Percentiles rank a stretch among this genome's conserved stretches.
phyloP scores from a whole-genome alignment of 2,113 vertebrate species.

The Halichoerus grypus region DNA sequence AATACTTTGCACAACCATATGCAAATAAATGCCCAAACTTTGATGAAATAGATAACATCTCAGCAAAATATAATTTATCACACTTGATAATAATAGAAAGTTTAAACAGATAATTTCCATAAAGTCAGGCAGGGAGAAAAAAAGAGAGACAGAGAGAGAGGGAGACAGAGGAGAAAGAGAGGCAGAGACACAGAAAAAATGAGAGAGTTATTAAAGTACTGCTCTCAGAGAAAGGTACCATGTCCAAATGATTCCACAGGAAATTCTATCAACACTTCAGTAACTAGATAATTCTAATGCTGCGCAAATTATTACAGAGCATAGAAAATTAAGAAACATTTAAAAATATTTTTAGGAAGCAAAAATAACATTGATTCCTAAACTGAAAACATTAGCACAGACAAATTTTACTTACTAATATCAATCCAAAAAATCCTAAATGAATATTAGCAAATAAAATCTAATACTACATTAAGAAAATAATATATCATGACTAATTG shows the following conservation, averaged over 20 bases:
- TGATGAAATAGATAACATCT: neutral
- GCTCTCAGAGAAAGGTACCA: neutral
- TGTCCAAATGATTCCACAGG: neutral
- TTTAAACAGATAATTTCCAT: neutral
- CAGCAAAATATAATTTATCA: neutral
- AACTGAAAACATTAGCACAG: neutral
- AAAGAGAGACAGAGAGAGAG: neutral
- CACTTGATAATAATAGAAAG: neutral
- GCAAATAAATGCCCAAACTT: neutral
- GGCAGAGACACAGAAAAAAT: neutral
- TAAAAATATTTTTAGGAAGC: neutral
- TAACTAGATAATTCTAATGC: neutral
- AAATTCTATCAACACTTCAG: neutral
- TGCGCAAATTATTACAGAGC: neutral
- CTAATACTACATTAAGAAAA: neutral
- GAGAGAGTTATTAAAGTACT: neutral
- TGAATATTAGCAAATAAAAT: neutral
- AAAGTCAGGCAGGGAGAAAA: neutral
- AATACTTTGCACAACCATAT: neutral
- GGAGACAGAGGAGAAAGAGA: neutral
- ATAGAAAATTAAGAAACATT: neutral
- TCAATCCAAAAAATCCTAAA: neutral
- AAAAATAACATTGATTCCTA: neutral
- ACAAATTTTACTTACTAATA: neutral
- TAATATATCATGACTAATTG: neutral